Evolutionary conservation across 2,113 vertebrate genomes (phyloP).

Genomic region (Pseudorhombus dupliciocellatus): DNA sequence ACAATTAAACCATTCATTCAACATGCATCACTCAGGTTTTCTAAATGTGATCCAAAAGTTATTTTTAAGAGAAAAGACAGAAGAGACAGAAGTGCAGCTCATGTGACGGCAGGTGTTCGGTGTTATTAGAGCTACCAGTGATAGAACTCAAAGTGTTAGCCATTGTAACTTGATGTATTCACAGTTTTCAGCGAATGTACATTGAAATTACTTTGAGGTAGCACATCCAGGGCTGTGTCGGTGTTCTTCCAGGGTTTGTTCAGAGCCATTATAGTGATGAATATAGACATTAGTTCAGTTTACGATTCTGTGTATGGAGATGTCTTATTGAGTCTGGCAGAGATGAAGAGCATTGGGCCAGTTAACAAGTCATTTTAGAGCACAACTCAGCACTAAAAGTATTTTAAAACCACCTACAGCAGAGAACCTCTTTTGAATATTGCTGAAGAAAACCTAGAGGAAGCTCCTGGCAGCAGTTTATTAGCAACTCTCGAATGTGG

Average conservation of each 20-base stretch:
- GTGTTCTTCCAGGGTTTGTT: background rate
- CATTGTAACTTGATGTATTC: background rate
- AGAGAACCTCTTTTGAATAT: background rate
- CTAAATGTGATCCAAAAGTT: too few relatives aligned
- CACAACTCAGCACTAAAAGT: background rate
- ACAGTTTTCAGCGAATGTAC: background rate
- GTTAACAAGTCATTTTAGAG: background rate
- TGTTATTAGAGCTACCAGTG: background rate
- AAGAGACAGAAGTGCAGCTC: too few relatives aligned
- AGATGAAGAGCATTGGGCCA: background rate
- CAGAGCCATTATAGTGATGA: too few relatives aligned
- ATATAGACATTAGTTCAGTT: too few relatives aligned
- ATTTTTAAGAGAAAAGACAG: too few relatives aligned
- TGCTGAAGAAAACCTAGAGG: too few relatives aligned
- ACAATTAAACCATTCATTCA: too few relatives aligned
- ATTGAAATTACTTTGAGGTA: background rate
- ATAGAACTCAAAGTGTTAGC: constrained; percentile 1
- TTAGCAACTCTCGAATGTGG: background rate
- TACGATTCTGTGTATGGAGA: background rate
- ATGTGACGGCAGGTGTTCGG: background rate
- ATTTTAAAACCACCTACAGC: too few relatives aligned
- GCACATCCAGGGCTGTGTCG: background rate
- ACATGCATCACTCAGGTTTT: too few relatives aligned
- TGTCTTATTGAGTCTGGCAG: background rate
- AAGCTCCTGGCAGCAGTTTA: too few relatives aligned